Evolutionary conservation across 2,888 invertebrate species (phyloP).

Genomic region (Lithosia quadra): DNA sequence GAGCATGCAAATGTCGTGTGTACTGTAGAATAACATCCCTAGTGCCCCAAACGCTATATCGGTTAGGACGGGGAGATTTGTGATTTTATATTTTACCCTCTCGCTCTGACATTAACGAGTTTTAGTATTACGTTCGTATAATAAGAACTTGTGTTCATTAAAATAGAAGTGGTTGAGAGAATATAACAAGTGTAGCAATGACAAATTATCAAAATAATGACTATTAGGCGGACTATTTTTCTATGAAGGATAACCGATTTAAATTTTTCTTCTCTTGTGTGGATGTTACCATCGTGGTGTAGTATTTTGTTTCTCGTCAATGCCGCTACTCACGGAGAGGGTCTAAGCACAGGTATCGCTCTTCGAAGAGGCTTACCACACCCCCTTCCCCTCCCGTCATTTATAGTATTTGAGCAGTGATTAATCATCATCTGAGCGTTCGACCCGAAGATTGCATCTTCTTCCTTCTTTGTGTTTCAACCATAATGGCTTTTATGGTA

Average conservation of each 20-base stretch:
- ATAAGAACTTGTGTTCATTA: conserved; percentile 37
- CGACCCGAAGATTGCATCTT: too few relatives aligned
- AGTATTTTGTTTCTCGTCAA: too few relatives aligned
- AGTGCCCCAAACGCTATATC: conserved; percentile 53
- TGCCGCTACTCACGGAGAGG: too few relatives aligned
- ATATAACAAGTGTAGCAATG: not conserved
- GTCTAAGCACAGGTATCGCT: too few relatives aligned
- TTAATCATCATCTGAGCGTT: too few relatives aligned
- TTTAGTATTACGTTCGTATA: conserved; percentile 52
- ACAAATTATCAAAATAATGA: not conserved
- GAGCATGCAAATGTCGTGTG: conserved; percentile 35
- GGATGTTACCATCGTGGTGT: too few relatives aligned
- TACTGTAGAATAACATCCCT: conserved; percentile 49
- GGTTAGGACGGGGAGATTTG: conserved; percentile 56
- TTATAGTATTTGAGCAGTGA: too few relatives aligned
- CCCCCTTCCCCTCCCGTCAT: too few relatives aligned
- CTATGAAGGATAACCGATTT: not conserved
- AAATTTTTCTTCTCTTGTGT: too few relatives aligned
- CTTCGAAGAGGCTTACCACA: too few relatives aligned
- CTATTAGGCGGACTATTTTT: not conserved
- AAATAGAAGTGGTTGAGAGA: conserved; percentile 21
- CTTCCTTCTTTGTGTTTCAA: too few relatives aligned
- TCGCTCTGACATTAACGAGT: conserved; percentile 61
- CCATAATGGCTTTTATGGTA: too few relatives aligned
- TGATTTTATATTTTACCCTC: conserved; percentile 60